Base-by-base conservation (phyloP, 2,888 invertebrate genomes). In the Drosophila quinaria region DNA sequence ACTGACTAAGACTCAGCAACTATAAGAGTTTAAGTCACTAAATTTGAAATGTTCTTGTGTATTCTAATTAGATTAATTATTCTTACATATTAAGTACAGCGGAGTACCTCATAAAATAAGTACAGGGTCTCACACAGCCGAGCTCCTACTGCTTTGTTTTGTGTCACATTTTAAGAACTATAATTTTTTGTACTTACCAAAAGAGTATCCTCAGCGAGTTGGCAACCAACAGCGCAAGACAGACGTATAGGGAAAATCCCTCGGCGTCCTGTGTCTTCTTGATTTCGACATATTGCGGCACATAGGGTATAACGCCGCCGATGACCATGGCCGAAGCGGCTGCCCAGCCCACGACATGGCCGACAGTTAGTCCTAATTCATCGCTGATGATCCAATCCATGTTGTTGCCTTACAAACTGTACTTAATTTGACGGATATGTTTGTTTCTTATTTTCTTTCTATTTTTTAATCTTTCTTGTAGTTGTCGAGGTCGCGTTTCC, bases 141-240 rank as follows among this genome's bases (percentile, higher is more conserved):
- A n/a, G n/a, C n/a, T 25, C 25, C 6, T 1, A 25, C 25, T 25
- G 6, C 25, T 25, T 25, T 5, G 25, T 6, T 25, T 5, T 25
- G 6, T 25, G 6, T 1, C 25, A 25, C 25, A 25, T 5, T 39
- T 15, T 8, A 11, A 15, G 39, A 3, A n/a, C n/a, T n/a, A n/a
- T n/a, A n/a, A n/a, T n/a, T n/a, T n/a, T n/a, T n/a, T n/a, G n/a
- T n/a, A n/a, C 96, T 94, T 94, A 99, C 99, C 99, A 99, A 94
- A 99, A 99, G 90, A 99, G 94, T 92, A 99, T 99, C 91, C 99
- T 95, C 76, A 99, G 94, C 61, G 98, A 98, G 93, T 99, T 99
- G 70, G 99, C 99, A 91, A 99, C 95, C 52, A 99, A 94, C 61
- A 99, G 95, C 25, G 98, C 97, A 82, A 99, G 94, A 93, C 99